A percentile compares a stretch with the other conserved stretches of the same genome.
phyloP scores from a whole-genome alignment of 2,888 invertebrate genomes.

The Eilema sororculum region DNA sequence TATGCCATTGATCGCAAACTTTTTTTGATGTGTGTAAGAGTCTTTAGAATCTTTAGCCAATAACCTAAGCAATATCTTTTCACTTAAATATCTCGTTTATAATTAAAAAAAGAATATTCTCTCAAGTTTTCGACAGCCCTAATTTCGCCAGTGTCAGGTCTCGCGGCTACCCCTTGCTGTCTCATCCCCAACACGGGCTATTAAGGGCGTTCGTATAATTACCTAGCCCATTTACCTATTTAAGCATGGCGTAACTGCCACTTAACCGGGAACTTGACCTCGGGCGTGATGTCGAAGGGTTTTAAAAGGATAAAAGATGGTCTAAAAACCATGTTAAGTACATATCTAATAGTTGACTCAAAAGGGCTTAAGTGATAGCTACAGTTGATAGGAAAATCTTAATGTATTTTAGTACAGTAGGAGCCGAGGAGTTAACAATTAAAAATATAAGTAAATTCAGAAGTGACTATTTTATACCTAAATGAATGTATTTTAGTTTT shows the following conservation, averaged over 20 bases:
- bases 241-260: slow-evolving; percentile 33
- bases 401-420: neutral
- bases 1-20: too few species aligned
- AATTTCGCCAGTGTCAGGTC: slow-evolving; percentile 13
- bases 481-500: too few species aligned
- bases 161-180: slow-evolving; percentile 33
- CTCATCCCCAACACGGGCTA: slow-evolving; percentile 37
- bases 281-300: neutral
- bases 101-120: too few species aligned
- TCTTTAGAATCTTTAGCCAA: too few species aligned
- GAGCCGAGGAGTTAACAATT: too few species aligned
- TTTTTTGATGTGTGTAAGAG: too few species aligned
- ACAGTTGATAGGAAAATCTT: neutral
- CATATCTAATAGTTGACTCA: neutral
- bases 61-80: too few species aligned
- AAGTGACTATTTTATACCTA: too few species aligned
- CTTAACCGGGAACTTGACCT: slow-evolving; percentile 15
- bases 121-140: slow-evolving; percentile 6
- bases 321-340: neutral
- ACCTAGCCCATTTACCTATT: slow-evolving; percentile 49
- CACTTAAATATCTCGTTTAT: too few species aligned
- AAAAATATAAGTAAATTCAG: too few species aligned
- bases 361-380: neutral
- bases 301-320: slow-evolving; percentile 1
- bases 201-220: slow-evolving; percentile 41